These are phyloP conservation scores for Mesitornis unicolor DNA, from an alignment of 2,113 vertebrate genomes.

Conservation along the genomic window DNA sequence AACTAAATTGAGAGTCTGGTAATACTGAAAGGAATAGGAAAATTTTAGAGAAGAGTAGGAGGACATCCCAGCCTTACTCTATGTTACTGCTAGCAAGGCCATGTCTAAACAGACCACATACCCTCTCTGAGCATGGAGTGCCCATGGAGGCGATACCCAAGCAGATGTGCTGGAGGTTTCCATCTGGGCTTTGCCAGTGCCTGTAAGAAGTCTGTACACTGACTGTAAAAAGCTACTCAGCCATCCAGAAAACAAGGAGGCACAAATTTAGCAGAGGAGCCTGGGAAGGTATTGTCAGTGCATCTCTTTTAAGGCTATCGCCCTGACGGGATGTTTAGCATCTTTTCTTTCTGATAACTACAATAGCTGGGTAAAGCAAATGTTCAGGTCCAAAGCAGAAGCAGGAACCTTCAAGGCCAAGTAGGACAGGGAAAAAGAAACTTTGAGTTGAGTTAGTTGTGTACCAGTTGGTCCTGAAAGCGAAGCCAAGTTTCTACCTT, in stretches of 20 bases:
- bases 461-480: not conserved
- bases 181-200: not conserved
- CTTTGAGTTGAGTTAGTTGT: not conserved
- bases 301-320: not conserved
- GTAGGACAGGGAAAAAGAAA: not conserved
- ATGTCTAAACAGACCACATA: not conserved
- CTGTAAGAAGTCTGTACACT: not conserved
- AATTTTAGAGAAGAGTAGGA: not conserved
- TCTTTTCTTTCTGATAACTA: not conserved
- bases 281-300: not conserved
- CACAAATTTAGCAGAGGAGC: not conserved
- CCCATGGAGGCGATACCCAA: rapidly evolving
- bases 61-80: not conserved
- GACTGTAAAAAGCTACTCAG: not conserved
- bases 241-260: not conserved
- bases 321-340: not conserved
- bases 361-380: not conserved
- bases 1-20: not conserved
- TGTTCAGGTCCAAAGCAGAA: conserved; percentile 12
- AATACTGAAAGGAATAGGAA: not conserved
- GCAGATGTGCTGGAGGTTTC: not conserved
- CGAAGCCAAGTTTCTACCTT: conserved; percentile 59
- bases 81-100: not conserved
- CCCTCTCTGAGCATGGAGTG: not conserved
- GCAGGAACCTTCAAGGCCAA: not conserved